phyloP scores from a whole-genome alignment of 2,888 invertebrate genomes.

The Hybos culiciformis region DNA sequence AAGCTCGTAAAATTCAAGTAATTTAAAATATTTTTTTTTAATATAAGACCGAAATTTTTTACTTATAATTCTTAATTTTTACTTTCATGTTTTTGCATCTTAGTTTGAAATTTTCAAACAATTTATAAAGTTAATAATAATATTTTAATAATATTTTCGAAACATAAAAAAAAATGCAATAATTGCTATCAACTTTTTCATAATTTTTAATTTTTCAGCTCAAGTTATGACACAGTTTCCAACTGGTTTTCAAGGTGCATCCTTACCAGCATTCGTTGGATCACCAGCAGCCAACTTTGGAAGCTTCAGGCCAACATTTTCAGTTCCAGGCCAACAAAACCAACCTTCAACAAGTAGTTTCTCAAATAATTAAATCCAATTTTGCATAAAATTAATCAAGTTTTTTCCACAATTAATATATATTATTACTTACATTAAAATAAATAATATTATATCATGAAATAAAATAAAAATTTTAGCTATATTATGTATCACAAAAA shows the following conservation, averaged over 20 bases:
- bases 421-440: too few relatives aligned
- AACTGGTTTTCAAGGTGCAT: slow-evolving; percentile 60
- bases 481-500: too few relatives aligned
- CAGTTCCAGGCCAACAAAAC: slow-evolving; percentile 34
- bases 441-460: too few relatives aligned
- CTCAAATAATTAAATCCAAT: too few relatives aligned
- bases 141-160: slow-evolving; percentile 4
- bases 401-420: too few relatives aligned
- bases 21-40: slow-evolving; percentile 3
- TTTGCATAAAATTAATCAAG: too few relatives aligned
- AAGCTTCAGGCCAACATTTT: slow-evolving; percentile 77
- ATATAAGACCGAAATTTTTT: slow-evolving; percentile 3
- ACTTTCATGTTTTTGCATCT: not conserved
- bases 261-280: slow-evolving; percentile 57
- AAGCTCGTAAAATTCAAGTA: too few relatives aligned
- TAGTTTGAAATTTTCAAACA: not conserved
- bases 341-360: slow-evolving; percentile 19
- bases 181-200: not conserved
- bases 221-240: slow-evolving; percentile 76
- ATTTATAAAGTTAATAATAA: not conserved
- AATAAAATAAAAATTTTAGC: too few relatives aligned
- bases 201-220: slow-evolving; percentile 40
- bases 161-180: too few relatives aligned
- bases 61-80: not conserved
- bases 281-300: slow-evolving; percentile 69